Evolutionary conservation across 2,797 vertebrate species (phyloP), one percentile per base, ranked within the genome.

Genomic region (Peromyscus melanophrys): DNA sequence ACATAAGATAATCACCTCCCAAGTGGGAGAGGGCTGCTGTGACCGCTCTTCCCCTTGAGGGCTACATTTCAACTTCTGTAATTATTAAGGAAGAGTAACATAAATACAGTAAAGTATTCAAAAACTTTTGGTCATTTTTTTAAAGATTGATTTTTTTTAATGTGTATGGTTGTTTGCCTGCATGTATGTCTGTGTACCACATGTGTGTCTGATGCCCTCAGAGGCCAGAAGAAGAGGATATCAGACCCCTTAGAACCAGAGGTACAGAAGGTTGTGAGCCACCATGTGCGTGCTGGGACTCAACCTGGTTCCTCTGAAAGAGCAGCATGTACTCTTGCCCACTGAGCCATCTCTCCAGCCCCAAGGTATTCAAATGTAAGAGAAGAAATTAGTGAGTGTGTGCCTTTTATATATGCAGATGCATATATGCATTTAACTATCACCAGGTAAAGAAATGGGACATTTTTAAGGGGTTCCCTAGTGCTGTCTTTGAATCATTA

Each of bases 1-100:
- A 88, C n/a, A 93, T 67, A 86, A 91, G 87, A 57, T 52, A 81
- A 89, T 29, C 46, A 2, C 40, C 43, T 94, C 43, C 23, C 77
- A 49, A 83, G n/a, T 46, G 5, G 59, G 31, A 77, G 27, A 67
- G 27, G 23, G 14, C 34, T 65, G 23, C 1, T 71, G 6, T 80
- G n/a, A 12, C 5, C 65, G 10, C 52, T 40, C 73, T 9, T 77
- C 5, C 37, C 4, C 27, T 5, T 75, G 9, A 92, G 23, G 55
- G 34, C 67, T 83, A 46, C 31, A 85, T 85, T 86, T 94, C 6
- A 78, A 75, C 21, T 61, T 61, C 77, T 94, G 2, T 81, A 87
- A 75, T 95, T 94, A 93, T 67, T 80, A 90, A 10, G 59, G 59
- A 90, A 2, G 23, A 90, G 73, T 71, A 95, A 78, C 14, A 43